These are phyloP conservation scores for Dallia pectoralis DNA, from an alignment of 2,797 vertebrate species.

Conservation along the genomic window DNA sequence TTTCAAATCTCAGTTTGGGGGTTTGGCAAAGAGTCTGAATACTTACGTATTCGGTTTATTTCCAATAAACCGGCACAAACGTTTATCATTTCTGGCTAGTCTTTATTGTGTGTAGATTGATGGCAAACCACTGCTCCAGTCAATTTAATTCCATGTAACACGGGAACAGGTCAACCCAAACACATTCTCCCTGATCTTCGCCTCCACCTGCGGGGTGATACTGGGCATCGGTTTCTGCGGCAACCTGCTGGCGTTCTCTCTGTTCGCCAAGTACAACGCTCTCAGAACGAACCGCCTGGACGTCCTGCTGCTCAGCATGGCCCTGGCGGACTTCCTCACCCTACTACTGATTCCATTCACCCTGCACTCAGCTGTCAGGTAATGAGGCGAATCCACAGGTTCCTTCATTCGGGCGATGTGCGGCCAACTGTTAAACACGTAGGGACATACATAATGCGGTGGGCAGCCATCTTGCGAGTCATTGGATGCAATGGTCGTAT, in stretches of 20 bases:
- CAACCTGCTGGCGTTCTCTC: conserved; percentile 75
- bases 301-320: conserved; percentile 76
- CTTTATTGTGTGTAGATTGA: no score
- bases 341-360: conserved; percentile 77
- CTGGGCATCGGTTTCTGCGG: conserved; percentile 72
- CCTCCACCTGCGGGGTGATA: conserved; percentile 73
- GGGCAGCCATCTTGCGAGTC: no score
- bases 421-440: no score
- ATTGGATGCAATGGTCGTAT: no score
- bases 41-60: not conserved
- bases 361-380: conserved; percentile 54
- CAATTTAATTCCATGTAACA: not conserved
- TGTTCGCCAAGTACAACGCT: conserved; percentile 75
- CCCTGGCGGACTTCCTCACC: conserved; percentile 73
- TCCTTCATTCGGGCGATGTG: no score
- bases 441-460: no score
- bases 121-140: no score
- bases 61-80: not conserved
- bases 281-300: conserved; percentile 75
- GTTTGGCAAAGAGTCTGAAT: no score
- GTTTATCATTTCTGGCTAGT: no score
- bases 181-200: conserved; percentile 72
- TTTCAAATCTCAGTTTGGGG: no score
- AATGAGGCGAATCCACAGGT: not conserved
- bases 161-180: conserved; percentile 52